These are phyloP conservation scores for Minunthozetes semirufus DNA, from an alignment of 2,888 invertebrate species.

Conservation along the genomic window DNA sequence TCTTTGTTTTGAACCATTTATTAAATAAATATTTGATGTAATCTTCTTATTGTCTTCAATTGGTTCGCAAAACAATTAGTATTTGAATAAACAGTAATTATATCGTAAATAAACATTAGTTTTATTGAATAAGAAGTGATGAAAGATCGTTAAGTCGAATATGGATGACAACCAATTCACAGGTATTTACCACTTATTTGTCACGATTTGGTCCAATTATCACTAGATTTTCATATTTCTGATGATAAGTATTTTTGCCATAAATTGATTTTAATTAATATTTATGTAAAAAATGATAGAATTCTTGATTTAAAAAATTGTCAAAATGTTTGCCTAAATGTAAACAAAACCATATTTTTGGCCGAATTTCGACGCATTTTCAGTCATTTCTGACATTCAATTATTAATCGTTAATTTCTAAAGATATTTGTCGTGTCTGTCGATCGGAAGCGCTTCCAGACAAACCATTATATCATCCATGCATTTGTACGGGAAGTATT, in stretches of 20 bases:
- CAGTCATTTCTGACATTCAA: background rate
- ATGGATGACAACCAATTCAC: slow-evolving; percentile 34
- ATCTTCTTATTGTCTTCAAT: background rate
- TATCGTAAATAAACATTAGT: background rate
- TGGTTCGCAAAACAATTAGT: background rate
- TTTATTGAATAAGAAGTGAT: background rate
- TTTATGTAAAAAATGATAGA: background rate
- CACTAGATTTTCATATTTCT: background rate
- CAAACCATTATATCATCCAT: slow-evolving; percentile 92
- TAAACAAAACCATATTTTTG: background rate
- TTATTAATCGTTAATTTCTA: background rate
- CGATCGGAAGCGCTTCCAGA: slow-evolving; percentile 87
- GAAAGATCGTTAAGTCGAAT: background rate
- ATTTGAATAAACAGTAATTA: background rate
- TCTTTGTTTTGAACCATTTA: background rate
- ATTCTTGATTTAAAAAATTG: background rate
- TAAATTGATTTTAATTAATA: background rate
- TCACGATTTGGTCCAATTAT: background rate
- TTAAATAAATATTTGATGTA: too few species aligned
- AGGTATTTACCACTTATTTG: background rate
- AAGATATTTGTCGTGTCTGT: slow-evolving; percentile 94
- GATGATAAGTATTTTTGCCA: too few species aligned
- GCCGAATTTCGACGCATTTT: too few species aligned
- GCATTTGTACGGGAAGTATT: slow-evolving; percentile 97
- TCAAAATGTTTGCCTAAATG: background rate